A percentile compares a stretch with the other conserved stretches of the same genome.
Conservation (phyloP, 1,140 invertebrate species). For the Psilanteris sp. region DNA sequence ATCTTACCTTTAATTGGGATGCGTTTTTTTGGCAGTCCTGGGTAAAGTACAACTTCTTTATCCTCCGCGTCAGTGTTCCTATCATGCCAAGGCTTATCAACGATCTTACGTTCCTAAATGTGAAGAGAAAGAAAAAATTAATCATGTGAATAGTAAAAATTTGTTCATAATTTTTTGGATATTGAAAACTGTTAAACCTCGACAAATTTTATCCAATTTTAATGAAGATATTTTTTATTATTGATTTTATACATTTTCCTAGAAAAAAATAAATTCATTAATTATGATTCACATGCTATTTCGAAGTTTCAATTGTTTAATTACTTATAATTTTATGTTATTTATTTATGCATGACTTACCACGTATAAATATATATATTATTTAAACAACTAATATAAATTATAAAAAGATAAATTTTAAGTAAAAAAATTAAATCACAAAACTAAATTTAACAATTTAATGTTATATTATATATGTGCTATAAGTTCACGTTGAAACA, state of each 20-base stretch:
- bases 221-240: slow-evolving; percentile 17
- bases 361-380: too few relatives aligned
- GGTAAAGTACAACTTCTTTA: slow-evolving; percentile 84
- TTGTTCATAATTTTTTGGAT: slow-evolving; percentile 25
- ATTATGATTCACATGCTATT: too few relatives aligned
- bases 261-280: slow-evolving; percentile 44
- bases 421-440: too few relatives aligned
- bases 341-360: too few relatives aligned
- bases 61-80: slow-evolving; percentile 79
- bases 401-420: too few relatives aligned
- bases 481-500: too few relatives aligned
- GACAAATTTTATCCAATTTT: slow-evolving; percentile 42
- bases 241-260: slow-evolving; percentile 29
- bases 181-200: slow-evolving; percentile 34
- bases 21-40: slow-evolving; percentile 86
- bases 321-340: too few relatives aligned
- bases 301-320: slow-evolving; percentile 1
- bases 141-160: not conserved
- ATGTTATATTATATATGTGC: too few relatives aligned
- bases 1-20: slow-evolving; percentile 88
- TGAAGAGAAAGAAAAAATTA: slow-evolving; percentile 27
- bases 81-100: slow-evolving; percentile 89
- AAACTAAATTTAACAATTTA: too few relatives aligned
- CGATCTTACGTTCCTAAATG: slow-evolving; percentile 82
- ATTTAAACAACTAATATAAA: too few relatives aligned